Base-by-base conservation (phyloP, 2,888 invertebrate species). In the Thyatira batis region DNA sequence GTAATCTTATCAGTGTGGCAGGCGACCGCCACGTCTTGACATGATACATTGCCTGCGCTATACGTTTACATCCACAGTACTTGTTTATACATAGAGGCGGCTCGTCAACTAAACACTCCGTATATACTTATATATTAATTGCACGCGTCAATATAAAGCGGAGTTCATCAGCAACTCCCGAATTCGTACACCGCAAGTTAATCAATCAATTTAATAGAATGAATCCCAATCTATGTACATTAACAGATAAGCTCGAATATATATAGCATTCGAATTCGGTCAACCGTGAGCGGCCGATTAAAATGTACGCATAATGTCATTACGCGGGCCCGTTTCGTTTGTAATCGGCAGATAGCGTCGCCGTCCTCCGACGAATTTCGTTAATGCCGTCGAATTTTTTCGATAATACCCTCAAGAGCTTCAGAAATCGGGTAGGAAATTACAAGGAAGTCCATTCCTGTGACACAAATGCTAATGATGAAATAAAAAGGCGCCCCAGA, bases 1-100 rank as follows among this genome's bases (percentile, higher is more conserved):
- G 85, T 87, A 91, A 92, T 91, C 89, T 90, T 90, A 92, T 92
- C 91, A 85, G 84, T 67, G 72, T 74, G 81, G 78, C 85, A 80
- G 84, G 82, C 83, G 82, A 78, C 80, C 76, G 76, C 76, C 67
- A 63, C 77, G 82, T 78, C 85, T 85, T 85, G 89, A 84, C 91
- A 86, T 90, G 91, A 92, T 88, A 87, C 88, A 92, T 88, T 79
- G 83, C 79, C 67, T 69, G 68, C 68, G 65, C 71, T 78, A 76
- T 80, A 79, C 77, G 79, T 82, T 84, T 78, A 80, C 80, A 78
- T 81, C 72, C 66, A 69, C 65, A 66, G 48, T 21, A 27, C 28
- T 43, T 46, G 23, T 25, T 9, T 25, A n/a, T 20, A 9, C 8
- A 23, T 51, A 9, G 28, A 48, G 53, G 49, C 28, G 23, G 23